These are phyloP conservation scores for Xylocopa sonorina DNA, from an alignment of 1,140 invertebrate genomes.

Conservation along the genomic window DNA sequence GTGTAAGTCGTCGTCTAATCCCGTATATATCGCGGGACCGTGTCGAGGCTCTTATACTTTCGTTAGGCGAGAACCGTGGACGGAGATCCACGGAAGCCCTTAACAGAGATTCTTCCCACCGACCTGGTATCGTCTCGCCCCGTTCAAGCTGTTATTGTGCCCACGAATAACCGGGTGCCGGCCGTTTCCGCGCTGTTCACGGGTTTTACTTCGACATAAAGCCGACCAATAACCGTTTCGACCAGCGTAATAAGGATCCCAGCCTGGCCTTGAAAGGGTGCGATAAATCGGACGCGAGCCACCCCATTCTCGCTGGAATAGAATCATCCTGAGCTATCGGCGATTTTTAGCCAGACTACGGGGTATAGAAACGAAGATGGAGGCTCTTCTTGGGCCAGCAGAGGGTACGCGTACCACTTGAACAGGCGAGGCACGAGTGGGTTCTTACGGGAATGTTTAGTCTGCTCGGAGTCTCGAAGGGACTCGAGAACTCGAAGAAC, in stretches of 20 bases:
- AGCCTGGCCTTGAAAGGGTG: neutral
- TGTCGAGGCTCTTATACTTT: conserved; percentile 1
- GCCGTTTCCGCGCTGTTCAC: conserved; percentile 5
- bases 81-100: conserved; percentile 1
- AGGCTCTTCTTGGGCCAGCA: neutral
- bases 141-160: conserved; percentile 47
- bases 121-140: neutral
- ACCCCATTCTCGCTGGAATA: neutral
- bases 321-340: neutral
- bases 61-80: neutral
- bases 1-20: conserved; percentile 13
- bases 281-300: conserved; percentile 17
- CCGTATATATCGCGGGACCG: conserved; percentile 1
- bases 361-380: neutral
- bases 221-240: conserved; percentile 29
- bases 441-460: conserved; percentile 22
- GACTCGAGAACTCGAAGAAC: neutral
- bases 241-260: conserved; percentile 27
- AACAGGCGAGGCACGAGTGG: neutral
- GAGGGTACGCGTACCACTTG: too few relatives aligned
- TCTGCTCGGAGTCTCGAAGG: conserved; percentile 2
- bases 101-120: conserved; percentile 26
- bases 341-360: neutral
- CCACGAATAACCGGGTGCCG: conserved; percentile 15
- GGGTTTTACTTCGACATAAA: conserved; percentile 34